A percentile compares a stretch with the other conserved stretches of the same genome.
These are phyloP conservation scores for Clusia tigrina DNA, from an alignment of 2,888 invertebrate species.

Conservation along the genomic window DNA sequence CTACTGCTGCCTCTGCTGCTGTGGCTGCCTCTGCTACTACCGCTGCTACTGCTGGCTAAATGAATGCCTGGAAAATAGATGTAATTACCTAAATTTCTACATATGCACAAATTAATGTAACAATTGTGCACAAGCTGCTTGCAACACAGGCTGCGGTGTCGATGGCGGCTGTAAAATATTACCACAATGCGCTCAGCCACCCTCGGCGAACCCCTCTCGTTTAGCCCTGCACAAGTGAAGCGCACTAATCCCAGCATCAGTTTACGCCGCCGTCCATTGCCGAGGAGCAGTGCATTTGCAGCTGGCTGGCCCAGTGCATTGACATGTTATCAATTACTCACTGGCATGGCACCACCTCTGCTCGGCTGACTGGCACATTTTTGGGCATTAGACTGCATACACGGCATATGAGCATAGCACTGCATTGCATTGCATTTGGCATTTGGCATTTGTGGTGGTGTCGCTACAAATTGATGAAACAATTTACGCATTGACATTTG, in stretches of 20 bases:
- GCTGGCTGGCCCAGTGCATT: no score
- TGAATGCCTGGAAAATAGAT: background rate
- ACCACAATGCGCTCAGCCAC: background rate
- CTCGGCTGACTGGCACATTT: no score
- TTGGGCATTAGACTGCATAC: no score
- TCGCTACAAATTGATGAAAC: constrained; percentile 49
- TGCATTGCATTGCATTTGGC: no score
- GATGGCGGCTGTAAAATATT: background rate
- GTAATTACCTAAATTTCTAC: background rate
- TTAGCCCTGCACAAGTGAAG: background rate
- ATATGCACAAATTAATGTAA: background rate
- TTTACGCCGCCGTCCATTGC: background rate
- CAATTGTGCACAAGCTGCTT: background rate
- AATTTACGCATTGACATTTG: constrained; percentile 49
- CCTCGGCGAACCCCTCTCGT: no score
- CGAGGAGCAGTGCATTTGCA: no score
- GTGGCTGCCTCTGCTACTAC: no score
- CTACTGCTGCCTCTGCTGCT: no score
- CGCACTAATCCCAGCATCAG: background rate
- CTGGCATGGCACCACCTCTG: no score
- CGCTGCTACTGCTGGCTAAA: background rate
- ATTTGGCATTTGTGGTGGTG: background rate
- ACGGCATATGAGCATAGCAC: no score
- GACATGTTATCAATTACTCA: no score
- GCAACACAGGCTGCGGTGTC: background rate